Evolutionary conservation across 2,113 vertebrate species (phyloP), one percentile per base, ranked within the genome.

Genomic region (Petrocephalus microphthalmus): DNA sequence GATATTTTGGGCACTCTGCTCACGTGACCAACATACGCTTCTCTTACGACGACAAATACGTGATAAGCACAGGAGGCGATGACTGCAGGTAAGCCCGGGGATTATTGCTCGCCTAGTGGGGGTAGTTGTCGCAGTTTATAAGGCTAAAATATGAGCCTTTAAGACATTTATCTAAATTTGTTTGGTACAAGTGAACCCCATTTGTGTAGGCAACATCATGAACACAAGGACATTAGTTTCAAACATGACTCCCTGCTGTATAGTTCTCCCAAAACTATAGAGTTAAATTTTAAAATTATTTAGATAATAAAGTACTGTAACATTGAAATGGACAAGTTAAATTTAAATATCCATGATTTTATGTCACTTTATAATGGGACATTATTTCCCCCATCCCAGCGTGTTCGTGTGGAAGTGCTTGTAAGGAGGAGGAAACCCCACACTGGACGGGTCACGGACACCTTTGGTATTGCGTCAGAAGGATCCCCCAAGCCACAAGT

Each of bases 11-110:
- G 15, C 98, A 99, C 92, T 99, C 98, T 0, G 97, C 97, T 11
- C 98, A 99, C 0, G 97, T 99, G 92, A 99, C 98, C 67, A 99
- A 99, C 93, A 95, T 98, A 20, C 96, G 97, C 37, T 99, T 99
- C 93, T 98, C 98, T 86, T 97, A 96, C 0, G 97, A 98, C 0
- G 98, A 99, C 92, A 98, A 97, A 88, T 98, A 96, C 0, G 96
- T 98, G 49, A 93, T 99, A 90, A 99, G 98, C 84, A 96, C 97
- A 0, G 98, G 98, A 87, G 97, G 98, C 85, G 97, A 97, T 0
- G 97, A 99, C 94, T 98, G 97, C 96, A 99, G 98, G 98, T 99
- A 95, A 95, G 91, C 25, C 49, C 25, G n/a, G 11, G n/a, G n/a
- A 0, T 7, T 54, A 82, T 37, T 13, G 1, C 64, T 13, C 57